Evolutionary conservation across 35 echinoderm and acorn worm species (phyloP).

Genomic region (Ptychodera flava): DNA sequence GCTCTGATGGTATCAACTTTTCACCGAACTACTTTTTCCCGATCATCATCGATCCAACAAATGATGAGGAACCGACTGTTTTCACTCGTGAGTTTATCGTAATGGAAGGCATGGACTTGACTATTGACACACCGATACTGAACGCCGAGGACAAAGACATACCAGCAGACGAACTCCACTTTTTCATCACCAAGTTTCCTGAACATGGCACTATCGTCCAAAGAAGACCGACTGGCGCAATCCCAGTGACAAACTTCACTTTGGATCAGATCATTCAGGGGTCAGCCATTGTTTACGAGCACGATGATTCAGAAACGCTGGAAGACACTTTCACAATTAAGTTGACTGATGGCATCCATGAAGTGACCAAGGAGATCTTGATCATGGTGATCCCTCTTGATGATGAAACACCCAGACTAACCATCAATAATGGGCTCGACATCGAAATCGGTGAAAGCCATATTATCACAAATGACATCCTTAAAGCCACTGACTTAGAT

Average conservation of each 20-base stretch:
- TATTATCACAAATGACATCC: slow-evolving; percentile 75
- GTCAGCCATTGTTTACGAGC: slow-evolving; percentile 56
- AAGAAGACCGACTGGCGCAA: slow-evolving; percentile 2
- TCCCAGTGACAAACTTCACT: slow-evolving; percentile 87
- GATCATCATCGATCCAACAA: slow-evolving; percentile 66
- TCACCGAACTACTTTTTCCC: slow-evolving; percentile 63
- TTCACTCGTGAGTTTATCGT: slow-evolving; percentile 57
- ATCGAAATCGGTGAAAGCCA: slow-evolving; percentile 76
- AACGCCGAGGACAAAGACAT: slow-evolving; percentile 71
- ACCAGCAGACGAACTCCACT: slow-evolving; percentile 80
- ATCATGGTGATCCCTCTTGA: slow-evolving; percentile 60
- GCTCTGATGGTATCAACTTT: slow-evolving; percentile 82
- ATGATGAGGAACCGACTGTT: slow-evolving; percentile 85
- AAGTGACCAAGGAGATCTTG: slow-evolving; percentile 56
- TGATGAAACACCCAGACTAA: slow-evolving; percentile 93
- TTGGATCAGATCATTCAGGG: slow-evolving; percentile 60
- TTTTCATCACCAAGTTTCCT: slow-evolving; percentile 63
- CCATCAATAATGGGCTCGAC: slow-evolving; percentile 92
- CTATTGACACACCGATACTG: slow-evolving; percentile 51
- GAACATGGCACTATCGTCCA: slow-evolving; percentile 57
- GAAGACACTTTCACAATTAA: slow-evolving; percentile 72
- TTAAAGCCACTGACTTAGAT: slow-evolving; percentile 89
- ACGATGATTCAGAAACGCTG: slow-evolving; percentile 87
- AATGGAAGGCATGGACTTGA: slow-evolving; percentile 52
- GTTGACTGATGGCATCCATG: slow-evolving; percentile 89